phyloP scores from a whole-genome alignment of 2,888 invertebrate genomes.

The Merodon equestris region DNA sequence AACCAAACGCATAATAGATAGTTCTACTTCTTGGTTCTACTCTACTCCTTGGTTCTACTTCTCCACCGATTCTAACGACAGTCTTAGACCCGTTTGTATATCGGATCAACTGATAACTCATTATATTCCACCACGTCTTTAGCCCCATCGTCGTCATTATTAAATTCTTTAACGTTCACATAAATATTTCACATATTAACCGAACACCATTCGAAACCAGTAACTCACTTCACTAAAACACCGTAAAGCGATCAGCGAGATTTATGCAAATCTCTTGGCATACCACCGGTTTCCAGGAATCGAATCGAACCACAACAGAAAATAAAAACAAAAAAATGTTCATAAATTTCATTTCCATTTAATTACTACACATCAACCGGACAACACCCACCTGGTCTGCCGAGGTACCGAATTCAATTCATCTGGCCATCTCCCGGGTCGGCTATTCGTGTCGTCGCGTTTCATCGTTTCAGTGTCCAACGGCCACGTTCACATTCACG shows the following conservation, averaged over 20 bases:
- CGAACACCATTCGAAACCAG: background rate
- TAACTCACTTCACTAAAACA: background rate
- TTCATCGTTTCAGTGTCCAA: too few relatives aligned
- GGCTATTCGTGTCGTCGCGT: too few relatives aligned
- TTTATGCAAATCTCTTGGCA: constrained; percentile 38
- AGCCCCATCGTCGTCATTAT: background rate
- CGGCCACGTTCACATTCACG: too few relatives aligned
- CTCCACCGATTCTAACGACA: too few relatives aligned
- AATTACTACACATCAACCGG: constrained; percentile 4
- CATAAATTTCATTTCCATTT: constrained; percentile 36
- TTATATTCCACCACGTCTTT: too few relatives aligned
- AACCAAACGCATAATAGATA: too few relatives aligned
- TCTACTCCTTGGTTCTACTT: too few relatives aligned
- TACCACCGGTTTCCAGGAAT: constrained; percentile 25
- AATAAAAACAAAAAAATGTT: too few relatives aligned
- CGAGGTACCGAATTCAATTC: constrained; percentile 54
- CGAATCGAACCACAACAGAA: background rate
- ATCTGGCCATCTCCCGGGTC: background rate
- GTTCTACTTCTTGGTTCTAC: too few relatives aligned
- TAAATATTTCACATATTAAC: background rate
- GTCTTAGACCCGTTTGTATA: too few relatives aligned
- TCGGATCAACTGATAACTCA: too few relatives aligned
- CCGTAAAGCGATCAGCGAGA: constrained; percentile 21
- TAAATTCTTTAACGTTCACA: background rate
- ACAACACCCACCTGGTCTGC: constrained; percentile 14